phyloP scores from a whole-genome alignment of 2,113 vertebrate genomes.

The Poecilia latipinna region DNA sequence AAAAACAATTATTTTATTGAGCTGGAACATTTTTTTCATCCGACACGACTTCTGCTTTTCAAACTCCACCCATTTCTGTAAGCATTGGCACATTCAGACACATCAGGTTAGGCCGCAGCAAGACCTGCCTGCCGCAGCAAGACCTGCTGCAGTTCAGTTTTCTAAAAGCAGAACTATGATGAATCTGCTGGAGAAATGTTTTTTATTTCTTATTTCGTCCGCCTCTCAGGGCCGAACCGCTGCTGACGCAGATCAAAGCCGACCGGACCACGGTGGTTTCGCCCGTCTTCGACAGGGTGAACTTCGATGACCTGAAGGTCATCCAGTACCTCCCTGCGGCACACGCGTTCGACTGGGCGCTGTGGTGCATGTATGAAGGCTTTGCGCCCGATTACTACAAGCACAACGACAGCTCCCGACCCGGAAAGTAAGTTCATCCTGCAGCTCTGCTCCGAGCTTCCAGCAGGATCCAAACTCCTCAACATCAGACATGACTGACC shows the following conservation, averaged over 20 bases:
- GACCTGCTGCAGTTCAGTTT: too few species aligned
- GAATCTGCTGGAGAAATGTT: too few species aligned
- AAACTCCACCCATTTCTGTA: too few species aligned
- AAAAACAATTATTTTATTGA: too few species aligned
- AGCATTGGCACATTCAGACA: too few species aligned
- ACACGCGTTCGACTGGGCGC: constrained; percentile 76
- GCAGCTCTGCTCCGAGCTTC: not conserved
- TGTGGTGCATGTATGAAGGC: constrained; percentile 77
- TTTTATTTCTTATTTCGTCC: too few species aligned
- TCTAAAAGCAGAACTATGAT: too few species aligned
- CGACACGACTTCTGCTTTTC: too few species aligned
- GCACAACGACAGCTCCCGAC: constrained; percentile 60
- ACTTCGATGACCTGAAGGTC: constrained; percentile 67
- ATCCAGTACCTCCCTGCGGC: constrained; percentile 15
- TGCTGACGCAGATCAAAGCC: constrained; percentile 74
- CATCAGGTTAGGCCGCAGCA: too few species aligned
- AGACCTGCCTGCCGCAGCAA: too few species aligned
- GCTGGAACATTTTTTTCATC: too few species aligned
- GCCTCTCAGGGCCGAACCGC: constrained; percentile 71
- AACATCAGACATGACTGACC: too few species aligned
- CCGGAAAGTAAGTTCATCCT: constrained; percentile 73
- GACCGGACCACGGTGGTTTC: constrained; percentile 72
- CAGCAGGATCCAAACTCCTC: not conserved
- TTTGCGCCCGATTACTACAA: constrained; percentile 72
- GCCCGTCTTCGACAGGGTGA: constrained; percentile 76